Percentiles rank a stretch among this genome's conserved stretches.
phyloP scores from a whole-genome alignment of 2,888 invertebrate genomes.

The Oligia fasciuncula region DNA sequence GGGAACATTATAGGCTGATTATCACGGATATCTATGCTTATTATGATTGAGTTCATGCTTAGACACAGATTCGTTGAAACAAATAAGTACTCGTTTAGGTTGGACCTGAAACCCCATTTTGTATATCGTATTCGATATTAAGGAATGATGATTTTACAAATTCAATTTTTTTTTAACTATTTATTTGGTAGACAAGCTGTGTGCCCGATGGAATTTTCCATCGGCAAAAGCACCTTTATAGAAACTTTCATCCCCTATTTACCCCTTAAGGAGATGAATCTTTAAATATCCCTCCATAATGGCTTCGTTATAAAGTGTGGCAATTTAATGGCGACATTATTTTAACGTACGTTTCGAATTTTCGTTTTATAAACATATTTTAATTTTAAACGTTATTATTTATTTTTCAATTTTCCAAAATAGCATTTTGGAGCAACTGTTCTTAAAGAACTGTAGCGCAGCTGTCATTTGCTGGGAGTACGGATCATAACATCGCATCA shows the following conservation, averaged over 20 bases:
- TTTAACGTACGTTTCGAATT: too few relatives aligned
- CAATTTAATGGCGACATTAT: too few relatives aligned
- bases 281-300: background rate
- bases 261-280: background rate
- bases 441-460: too few relatives aligned
- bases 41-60: background rate
- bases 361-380: too few relatives aligned
- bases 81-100: background rate
- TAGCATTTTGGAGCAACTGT: too few relatives aligned
- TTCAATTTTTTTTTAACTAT: background rate
- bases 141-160: background rate
- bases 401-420: too few relatives aligned
- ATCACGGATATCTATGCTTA: too few relatives aligned
- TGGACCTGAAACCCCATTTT: background rate
- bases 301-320: background rate
- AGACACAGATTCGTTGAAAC: conserved; percentile 15
- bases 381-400: too few relatives aligned
- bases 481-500: too few relatives aligned
- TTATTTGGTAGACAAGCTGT: background rate
- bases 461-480: too few relatives aligned
- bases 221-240: background rate
- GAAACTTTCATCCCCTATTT: background rate
- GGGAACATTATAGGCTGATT: too few relatives aligned
- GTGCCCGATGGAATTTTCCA: background rate
- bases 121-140: background rate